Base-by-base conservation (phyloP, 1,140 invertebrate species). In the Drosophila insularis region DNA sequence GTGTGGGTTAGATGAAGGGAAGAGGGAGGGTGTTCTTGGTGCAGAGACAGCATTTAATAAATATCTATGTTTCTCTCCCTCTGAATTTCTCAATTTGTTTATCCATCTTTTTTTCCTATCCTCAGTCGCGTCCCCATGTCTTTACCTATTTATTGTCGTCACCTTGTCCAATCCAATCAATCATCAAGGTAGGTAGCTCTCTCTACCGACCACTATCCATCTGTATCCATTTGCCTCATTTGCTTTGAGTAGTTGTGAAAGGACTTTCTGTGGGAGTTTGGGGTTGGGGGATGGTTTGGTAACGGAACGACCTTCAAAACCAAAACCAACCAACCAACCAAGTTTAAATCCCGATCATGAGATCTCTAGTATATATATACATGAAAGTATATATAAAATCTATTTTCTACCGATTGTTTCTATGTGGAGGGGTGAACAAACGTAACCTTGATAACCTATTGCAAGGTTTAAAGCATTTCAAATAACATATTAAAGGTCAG, bases 401-500 rank as follows among this genome's bases (percentile, higher is more conserved):
- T 50, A 21, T 50, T 50, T 50, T 50, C 17, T 19, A 50, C 43
- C 43, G 43, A 50, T 50, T 50, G 17, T 50, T 46, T 46, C 43
- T 10, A 46, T 8, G 43, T 17, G 43, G 43, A 17, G n/a, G 14
- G 43, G 17, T 46, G 43, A 17, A 46, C 17, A 19, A 5, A 50
- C 7, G 17, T 50, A 50, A 50, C 43, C 43, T 50, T 50, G 43
- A 50, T 50, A 50, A 50, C 43, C 43, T 50, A n/a, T 50, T 21
- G 17, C 43, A 21, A 50, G 43, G 43, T 21, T 50, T 50, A 21
- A 11, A 50, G 43, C 17, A 4, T 19, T 50, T 50, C 2, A 50
- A 50, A 50, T 1, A 50, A 37, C 35, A 37, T 4, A 37, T 11
- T 4, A 37, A 37, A 37, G 35, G 35, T 37, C 35, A 37, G 10